phyloP scores from a whole-genome alignment of 2,888 invertebrate genomes.

The Limnephilus rhombicus region DNA sequence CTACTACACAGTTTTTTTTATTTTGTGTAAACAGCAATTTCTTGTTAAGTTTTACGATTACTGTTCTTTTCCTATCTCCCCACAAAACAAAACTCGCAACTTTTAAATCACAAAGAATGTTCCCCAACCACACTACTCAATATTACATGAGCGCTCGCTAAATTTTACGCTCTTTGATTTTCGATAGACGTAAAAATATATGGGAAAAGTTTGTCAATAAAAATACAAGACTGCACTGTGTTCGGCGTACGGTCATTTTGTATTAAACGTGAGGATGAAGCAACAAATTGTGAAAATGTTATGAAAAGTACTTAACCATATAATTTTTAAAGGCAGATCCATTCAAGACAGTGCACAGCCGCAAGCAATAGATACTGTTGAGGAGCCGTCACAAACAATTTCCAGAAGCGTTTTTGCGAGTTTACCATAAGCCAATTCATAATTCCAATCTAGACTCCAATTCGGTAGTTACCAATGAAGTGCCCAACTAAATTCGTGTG shows the following conservation, averaged over 20 bases:
- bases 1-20: background rate
- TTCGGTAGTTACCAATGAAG: no score
- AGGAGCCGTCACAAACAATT: no score
- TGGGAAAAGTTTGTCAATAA: conserved; percentile 22
- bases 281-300: background rate
- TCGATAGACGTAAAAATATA: conserved; percentile 16
- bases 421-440: no score
- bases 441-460: no score
- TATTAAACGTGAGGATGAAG: background rate
- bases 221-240: background rate
- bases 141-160: background rate
- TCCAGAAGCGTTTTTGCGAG: no score
- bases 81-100: background rate
- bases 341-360: background rate
- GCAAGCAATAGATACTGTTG: no score
- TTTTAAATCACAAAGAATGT: background rate
- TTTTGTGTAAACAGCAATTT: background rate
- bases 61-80: background rate
- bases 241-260: background rate
- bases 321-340: background rate
- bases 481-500: no score
- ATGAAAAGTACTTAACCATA: background rate
- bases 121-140: background rate
- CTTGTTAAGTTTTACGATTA: background rate
- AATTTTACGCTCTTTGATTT: conserved; percentile 13